These are phyloP conservation scores for Chouioia cunea DNA, from an alignment of 2,888 invertebrate genomes.

Conservation along the genomic window DNA sequence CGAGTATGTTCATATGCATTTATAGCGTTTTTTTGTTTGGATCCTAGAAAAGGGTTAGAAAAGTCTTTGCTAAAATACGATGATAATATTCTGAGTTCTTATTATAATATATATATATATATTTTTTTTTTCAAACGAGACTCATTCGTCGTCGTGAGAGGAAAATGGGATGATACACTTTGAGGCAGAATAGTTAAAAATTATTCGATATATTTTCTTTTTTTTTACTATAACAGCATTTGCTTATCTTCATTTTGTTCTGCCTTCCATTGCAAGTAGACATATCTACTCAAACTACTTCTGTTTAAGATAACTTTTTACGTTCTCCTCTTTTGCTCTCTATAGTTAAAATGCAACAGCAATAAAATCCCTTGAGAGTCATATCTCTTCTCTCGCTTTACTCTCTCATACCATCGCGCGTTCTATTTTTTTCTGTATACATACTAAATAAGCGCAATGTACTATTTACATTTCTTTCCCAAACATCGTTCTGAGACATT, in stretches of 20 bases:
- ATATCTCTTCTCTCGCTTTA: constrained; percentile 5
- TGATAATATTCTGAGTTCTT: constrained; percentile 26
- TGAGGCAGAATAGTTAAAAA: constrained; percentile 45
- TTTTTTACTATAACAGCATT: constrained; percentile 12
- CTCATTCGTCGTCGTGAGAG: constrained; percentile 15
- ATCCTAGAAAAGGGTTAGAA: constrained; percentile 53
- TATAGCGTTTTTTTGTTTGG: constrained; percentile 21
- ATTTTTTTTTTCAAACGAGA: constrained; percentile 19
- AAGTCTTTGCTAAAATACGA: constrained; percentile 47
- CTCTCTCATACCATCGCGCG: constrained; percentile 1
- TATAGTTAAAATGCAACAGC: constrained; percentile 23
- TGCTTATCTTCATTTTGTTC: not conserved
- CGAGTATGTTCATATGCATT: constrained; percentile 36
- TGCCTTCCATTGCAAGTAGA: too few species aligned
- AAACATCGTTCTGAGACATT: constrained; percentile 1
- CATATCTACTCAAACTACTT: not conserved
- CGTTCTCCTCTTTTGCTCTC: constrained; percentile 5
- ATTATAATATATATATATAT: constrained; percentile 18
- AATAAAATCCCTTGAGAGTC: constrained; percentile 24
- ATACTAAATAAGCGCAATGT: too few species aligned
- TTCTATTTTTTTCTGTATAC: not conserved
- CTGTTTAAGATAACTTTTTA: constrained; percentile 18
- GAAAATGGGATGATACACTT: constrained; percentile 40
- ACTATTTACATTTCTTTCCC: constrained; percentile 33
- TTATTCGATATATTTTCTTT: constrained; percentile 34